phyloP scores from a whole-genome alignment of 2,888 invertebrate genomes.

The Agrochola circellaris region DNA sequence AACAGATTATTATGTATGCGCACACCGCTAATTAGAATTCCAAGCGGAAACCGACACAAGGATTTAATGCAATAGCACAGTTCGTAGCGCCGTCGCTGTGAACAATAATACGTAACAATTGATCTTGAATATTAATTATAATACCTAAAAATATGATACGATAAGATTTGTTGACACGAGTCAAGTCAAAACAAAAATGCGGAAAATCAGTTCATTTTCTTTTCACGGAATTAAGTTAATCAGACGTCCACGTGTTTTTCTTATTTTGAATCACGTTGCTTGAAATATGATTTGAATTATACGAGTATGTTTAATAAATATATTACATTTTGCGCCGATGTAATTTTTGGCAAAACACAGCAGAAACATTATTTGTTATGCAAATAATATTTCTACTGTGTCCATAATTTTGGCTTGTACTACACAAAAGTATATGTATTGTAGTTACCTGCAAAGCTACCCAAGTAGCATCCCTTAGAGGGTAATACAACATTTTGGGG shows the following conservation, averaged over 20 bases:
- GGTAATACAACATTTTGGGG: conserved; percentile 75
- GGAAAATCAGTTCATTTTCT: background rate
- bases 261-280: background rate
- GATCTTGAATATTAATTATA: conserved; percentile 20
- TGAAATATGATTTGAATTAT: background rate
- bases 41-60: conserved; percentile 44
- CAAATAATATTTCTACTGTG: conserved; percentile 4
- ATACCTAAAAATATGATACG: background rate
- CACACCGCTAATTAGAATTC: conserved; percentile 60
- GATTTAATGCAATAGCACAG: conserved; percentile 46
- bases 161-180: background rate
- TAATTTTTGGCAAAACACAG: no score
- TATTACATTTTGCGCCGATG: no score
- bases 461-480: conserved; percentile 73
- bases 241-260: background rate
- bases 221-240: background rate
- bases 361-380: no score
- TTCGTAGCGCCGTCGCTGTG: conserved; percentile 45
- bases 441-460: conserved; percentile 67
- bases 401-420: conserved; percentile 40
- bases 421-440: conserved; percentile 47
- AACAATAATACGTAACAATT: conserved; percentile 16
- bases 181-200: background rate
- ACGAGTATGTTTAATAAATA: no score
- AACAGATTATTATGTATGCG: conserved; percentile 59